phyloP scores from a whole-genome alignment of 2,113 vertebrate species.

The Ornithorhynchus anatinus region DNA sequence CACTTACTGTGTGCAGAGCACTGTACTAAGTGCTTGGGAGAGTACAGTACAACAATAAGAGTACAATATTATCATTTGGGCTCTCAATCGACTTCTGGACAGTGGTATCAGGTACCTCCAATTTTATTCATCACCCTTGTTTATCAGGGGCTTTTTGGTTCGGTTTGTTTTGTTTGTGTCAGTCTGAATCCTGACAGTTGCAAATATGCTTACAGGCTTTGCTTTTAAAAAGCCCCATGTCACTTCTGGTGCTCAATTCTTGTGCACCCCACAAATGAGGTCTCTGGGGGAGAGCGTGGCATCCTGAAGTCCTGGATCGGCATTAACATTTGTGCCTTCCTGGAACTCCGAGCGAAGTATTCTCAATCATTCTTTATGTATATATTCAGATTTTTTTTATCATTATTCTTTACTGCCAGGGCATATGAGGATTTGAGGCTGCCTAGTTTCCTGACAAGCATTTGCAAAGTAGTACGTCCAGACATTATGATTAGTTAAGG shows the following conservation, averaged over 20 bases:
- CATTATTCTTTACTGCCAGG: constrained; percentile 57
- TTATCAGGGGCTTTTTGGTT: constrained; percentile 61
- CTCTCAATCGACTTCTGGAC: background rate
- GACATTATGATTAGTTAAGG: constrained; percentile 21
- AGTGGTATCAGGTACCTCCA: background rate
- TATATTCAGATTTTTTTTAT: constrained; percentile 62
- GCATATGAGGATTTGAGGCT: constrained; percentile 49
- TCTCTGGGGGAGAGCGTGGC: constrained; percentile 67
- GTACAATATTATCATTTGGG: background rate
- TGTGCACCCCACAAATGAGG: constrained; percentile 61
- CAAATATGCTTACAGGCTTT: constrained; percentile 62
- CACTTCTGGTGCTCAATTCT: constrained; percentile 56
- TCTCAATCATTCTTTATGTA: constrained; percentile 65
- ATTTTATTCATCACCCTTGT: constrained; percentile 60
- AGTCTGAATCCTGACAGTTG: constrained; percentile 69
- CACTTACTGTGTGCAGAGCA: too few species aligned
- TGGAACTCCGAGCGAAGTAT: constrained; percentile 53
- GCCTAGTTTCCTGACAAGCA: constrained; percentile 55
- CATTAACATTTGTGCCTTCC: constrained; percentile 60
- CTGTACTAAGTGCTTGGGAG: background rate
- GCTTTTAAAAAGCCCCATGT: constrained; percentile 24
- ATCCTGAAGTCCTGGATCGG: constrained; percentile 60
- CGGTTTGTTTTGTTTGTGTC: constrained; percentile 66
- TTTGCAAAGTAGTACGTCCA: constrained; percentile 62
- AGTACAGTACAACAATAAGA: background rate